Evolutionary conservation across 2,888 invertebrate species (phyloP), one percentile per base, ranked within the genome.

Genomic region (Lasioglossum marginatum): DNA sequence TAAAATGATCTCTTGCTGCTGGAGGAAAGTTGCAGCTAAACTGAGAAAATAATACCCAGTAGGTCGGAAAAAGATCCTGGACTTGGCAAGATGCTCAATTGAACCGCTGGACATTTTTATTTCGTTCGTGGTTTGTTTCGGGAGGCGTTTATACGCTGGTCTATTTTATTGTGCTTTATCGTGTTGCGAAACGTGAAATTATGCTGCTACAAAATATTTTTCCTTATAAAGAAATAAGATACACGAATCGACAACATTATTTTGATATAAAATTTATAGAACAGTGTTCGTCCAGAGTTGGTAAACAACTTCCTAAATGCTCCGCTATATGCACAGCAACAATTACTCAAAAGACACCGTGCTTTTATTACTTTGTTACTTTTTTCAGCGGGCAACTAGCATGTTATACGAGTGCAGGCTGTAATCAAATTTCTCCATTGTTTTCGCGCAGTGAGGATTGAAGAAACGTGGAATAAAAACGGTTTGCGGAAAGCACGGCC

Each of bases 401-500:
- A 16, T n/a, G 60, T 60, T 60, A 31, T 27, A 60, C 60, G 27
- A 60, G 16, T 14, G 14, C 27, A 2, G 60, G 2, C 14, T 31
- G 27, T 31, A 60, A 60, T 27, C 60, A 27, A 60, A 60, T 60
- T 31, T n/a, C 60, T 5, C 60, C 60, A 27, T 60, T 60, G 60
- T 60, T 27, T 31, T 27, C 14, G 27, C 14, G 14, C 60, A 6
- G 60, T 10, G 8, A 23, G 52, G 52, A 52, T 52, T 10, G 52
- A 52, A 60, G 60, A 60, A 27, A 60, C 27, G 27, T 14, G 60
- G 60, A 60, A 60, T 60, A 60, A 60, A 60, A 60, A 60, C 60
- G 27, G 27, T 60, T 60, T 27, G 60, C 60, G 27, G 27, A 27
- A 60, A 60, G 60, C 60, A 27, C 27, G 60, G 60, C 4, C 27